phyloP scores from a whole-genome alignment of 2,113 vertebrate species.

The Triplophysa rosa region DNA sequence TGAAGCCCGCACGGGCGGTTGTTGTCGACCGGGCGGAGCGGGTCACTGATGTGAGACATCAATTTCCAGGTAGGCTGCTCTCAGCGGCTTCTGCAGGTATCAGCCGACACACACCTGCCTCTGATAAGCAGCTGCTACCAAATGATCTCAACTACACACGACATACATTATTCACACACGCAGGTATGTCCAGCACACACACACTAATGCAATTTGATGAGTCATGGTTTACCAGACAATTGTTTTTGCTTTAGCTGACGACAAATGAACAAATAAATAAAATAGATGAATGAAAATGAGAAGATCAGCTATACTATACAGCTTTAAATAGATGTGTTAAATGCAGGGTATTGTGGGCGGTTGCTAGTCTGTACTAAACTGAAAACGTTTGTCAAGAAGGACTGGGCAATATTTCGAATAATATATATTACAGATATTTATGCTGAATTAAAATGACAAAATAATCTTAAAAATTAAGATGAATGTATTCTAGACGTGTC shows the following conservation, averaged over 20 bases:
- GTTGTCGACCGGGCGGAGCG: constrained; percentile 65
- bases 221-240: not conserved
- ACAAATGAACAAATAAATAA: constrained; percentile 27
- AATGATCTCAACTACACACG: constrained; percentile 67
- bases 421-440: no score
- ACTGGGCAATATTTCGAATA: no score
- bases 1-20: constrained; percentile 44
- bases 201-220: constrained; percentile 3
- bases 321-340: no score
- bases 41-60: constrained; percentile 80
- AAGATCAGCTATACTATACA: not conserved
- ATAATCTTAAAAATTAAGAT: no score
- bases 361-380: no score
- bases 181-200: constrained; percentile 56
- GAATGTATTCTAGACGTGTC: no score
- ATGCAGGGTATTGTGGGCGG: no score
- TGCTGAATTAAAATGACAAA: no score
- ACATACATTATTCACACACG: constrained; percentile 47
- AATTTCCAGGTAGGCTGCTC: constrained; percentile 84
- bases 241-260: not conserved
- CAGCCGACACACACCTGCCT: constrained; percentile 78
- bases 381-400: no score
- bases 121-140: constrained; percentile 78
- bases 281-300: not conserved
- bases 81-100: constrained; percentile 77